phyloP scores from a whole-genome alignment of 30 jellyfish, hydroid and myxozoan genomes.

The Aurelia sp. region DNA sequence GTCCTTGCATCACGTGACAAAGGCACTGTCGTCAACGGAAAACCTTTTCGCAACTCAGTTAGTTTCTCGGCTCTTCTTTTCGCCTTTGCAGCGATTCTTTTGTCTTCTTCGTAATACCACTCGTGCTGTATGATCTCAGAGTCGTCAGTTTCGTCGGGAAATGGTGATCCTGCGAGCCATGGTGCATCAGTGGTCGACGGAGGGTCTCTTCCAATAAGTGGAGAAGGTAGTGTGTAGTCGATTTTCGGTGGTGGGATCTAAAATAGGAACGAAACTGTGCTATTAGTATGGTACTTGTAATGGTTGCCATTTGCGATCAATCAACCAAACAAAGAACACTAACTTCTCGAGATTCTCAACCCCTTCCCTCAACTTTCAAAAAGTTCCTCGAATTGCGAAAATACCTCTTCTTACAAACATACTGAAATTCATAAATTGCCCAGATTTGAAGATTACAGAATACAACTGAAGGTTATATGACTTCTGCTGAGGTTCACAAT shows the following conservation, averaged over 20 bases:
- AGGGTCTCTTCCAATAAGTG: slow-evolving; percentile 84
- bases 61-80: slow-evolving; percentile 68
- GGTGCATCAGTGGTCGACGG: slow-evolving; percentile 92
- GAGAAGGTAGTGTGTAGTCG: slow-evolving; percentile 92
- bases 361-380: too few relatives aligned
- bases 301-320: too few relatives aligned
- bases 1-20: slow-evolving; percentile 60
- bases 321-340: too few relatives aligned
- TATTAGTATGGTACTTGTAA: too few relatives aligned
- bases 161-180: slow-evolving; percentile 83
- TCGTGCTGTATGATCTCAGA: slow-evolving; percentile 65
- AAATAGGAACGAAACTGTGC: background rate
- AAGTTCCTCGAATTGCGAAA: too few relatives aligned
- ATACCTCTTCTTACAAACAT: too few relatives aligned
- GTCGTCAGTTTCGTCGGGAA: slow-evolving; percentile 61
- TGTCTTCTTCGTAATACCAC: slow-evolving; percentile 80
- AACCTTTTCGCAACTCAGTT: slow-evolving; percentile 60
- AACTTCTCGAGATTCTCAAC: too few relatives aligned
- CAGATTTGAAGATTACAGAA: too few relatives aligned
- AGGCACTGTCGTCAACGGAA: slow-evolving; percentile 69
- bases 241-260: slow-evolving; percentile 81
- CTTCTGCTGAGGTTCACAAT: too few relatives aligned
- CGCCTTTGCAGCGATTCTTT: slow-evolving; percentile 66
- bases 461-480: too few relatives aligned
- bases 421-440: too few relatives aligned